Evolutionary conservation across 2,888 invertebrate genomes (phyloP), one percentile per base, ranked within the genome.

Genomic region (Agriopis leucophaearia): DNA sequence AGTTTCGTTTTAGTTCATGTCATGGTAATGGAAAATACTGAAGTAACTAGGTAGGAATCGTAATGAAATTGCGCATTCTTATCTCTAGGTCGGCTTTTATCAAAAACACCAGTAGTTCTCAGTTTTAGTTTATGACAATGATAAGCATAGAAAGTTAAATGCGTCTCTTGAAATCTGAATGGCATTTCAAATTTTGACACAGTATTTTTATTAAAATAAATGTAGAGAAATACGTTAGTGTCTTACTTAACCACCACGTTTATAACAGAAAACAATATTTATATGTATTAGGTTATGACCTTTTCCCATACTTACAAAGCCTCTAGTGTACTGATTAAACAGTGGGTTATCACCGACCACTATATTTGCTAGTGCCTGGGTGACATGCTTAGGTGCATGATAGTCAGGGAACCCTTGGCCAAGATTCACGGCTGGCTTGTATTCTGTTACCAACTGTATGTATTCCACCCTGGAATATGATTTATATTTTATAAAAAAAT

Each of bases 381-480:
- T 96, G 1, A 99, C 97, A 93, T 97, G 96, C 52, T 95, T 94
- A 0, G 99, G 99, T 5, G 98, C 96, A 74, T 97, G 95, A 91
- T 97, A 99, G 90, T 99, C 99, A 0, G 99, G 98, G 88, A 99
- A 99, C 0, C 99, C 99, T 94, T 98, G 99, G 0, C 99, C 99
- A 27, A 99, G 95, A 90, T 99, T 99, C 44, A 99, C 90, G 0
- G 87, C 85, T 0, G 99, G 98, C 78, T 98, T 97, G 83, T 97
- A 95, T 73, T 99, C 96, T 55, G 95, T 86, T 0, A 97, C 97
- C 62, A 99, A 87, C 73, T 96, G 96, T 69, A 97, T 97, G 85
- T 98, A 99, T 87, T 99, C 99, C 57, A 98, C 97, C 99, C 99
- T 98, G 79, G 36, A 94, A 59, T 40, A 36, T 27, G 8, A 9